Conservation (phyloP, 2,888 invertebrate genomes). For the Tachina lurida region DNA sequence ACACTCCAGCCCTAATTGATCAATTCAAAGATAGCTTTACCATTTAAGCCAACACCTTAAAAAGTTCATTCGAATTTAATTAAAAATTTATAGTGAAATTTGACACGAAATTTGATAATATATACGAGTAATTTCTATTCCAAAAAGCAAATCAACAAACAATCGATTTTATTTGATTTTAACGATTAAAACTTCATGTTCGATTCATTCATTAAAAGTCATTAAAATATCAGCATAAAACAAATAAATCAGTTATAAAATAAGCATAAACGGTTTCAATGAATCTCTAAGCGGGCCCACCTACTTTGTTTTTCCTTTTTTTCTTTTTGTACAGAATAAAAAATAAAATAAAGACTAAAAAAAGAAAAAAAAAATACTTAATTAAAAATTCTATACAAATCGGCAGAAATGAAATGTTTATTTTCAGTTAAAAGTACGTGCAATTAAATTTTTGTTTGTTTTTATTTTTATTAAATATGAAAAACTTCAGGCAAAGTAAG, state of each 20-base stretch:
- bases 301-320: conserved; percentile 38
- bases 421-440: conserved; percentile 56
- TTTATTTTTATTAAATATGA: conserved; percentile 5
- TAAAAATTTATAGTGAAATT: not conserved
- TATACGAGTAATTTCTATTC: not conserved
- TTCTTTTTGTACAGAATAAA: not conserved
- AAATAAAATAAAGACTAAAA: not conserved
- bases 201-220: not conserved
- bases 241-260: conserved; percentile 18
- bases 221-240: conserved; percentile 31
- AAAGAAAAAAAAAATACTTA: conserved; percentile 56
- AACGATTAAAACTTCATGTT: conserved; percentile 18
- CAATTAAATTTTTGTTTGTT: not conserved
- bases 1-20: not conserved
- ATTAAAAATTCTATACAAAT: conserved; percentile 71
- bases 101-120: conserved; percentile 5
- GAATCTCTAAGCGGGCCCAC: conserved; percentile 42
- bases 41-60: conserved; percentile 16
- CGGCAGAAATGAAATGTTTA: conserved; percentile 63
- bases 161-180: conserved; percentile 1
- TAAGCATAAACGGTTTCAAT: conserved; percentile 16
- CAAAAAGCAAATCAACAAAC: not conserved
- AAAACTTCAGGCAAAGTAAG: not conserved
- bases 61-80: not conserved
- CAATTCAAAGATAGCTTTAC: not conserved